Percentiles rank a stretch among this genome's conserved stretches.
These are phyloP conservation scores for Melangyna quadrimaculata DNA, from an alignment of 2,888 invertebrate species.

Conservation along the genomic window DNA sequence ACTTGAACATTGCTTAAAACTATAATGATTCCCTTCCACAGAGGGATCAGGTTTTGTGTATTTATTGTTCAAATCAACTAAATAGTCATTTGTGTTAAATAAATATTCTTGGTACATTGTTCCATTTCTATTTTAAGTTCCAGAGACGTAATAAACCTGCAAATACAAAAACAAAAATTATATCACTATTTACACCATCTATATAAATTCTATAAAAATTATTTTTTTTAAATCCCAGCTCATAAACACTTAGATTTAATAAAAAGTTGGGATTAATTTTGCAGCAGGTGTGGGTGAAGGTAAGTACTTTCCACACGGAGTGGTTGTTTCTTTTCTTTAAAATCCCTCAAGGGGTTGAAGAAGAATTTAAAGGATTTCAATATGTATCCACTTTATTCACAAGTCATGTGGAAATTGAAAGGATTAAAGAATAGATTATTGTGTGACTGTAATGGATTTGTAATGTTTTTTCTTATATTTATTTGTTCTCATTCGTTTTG, in stretches of 20 bases:
- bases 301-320: neutral
- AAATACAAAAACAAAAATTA: neutral
- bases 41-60: neutral
- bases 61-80: neutral
- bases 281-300: neutral
- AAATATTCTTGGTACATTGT: conserved; percentile 17
- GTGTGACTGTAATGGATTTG: neutral
- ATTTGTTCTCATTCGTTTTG: neutral
- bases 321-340: neutral
- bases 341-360: neutral
- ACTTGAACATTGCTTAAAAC: neutral
- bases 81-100: neutral
- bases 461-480: neutral
- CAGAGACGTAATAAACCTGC: neutral
- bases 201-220: no score
- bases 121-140: conserved; percentile 29
- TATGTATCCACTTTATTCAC: neutral
- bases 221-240: no score
- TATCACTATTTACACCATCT: no score
- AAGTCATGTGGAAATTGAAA: conserved; percentile 1
- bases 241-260: neutral
- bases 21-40: neutral
- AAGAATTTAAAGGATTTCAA: neutral
- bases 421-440: neutral
- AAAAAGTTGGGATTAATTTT: neutral